phyloP scores from a whole-genome alignment of 1,140 invertebrate species.

The Camponotus floridanus region DNA sequence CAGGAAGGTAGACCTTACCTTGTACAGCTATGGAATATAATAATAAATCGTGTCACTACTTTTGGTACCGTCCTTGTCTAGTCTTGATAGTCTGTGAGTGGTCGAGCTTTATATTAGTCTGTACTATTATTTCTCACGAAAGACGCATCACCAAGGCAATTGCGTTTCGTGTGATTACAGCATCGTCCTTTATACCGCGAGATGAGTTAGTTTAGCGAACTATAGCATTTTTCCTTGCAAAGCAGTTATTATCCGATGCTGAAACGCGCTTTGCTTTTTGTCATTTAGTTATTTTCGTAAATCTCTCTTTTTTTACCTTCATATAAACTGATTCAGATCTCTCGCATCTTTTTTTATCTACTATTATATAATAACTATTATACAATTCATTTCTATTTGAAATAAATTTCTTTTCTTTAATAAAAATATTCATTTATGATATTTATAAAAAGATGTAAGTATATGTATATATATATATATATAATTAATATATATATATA shows the following conservation, averaged over 20 bases:
- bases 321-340: background rate
- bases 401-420: background rate
- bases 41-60: slow-evolving; percentile 73
- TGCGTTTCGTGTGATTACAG: background rate
- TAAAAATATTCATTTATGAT: background rate
- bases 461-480: too few relatives aligned
- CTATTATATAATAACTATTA: too few relatives aligned
- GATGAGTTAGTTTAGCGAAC: slow-evolving; percentile 13
- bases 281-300: slow-evolving; percentile 7
- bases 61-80: slow-evolving; percentile 65
- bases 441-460: background rate
- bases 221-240: background rate
- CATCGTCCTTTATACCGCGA: background rate
- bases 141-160: background rate
- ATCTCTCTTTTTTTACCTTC: background rate
- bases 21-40: slow-evolving; percentile 80
- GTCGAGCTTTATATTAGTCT: slow-evolving; percentile 34
- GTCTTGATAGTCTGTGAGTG: slow-evolving; percentile 68
- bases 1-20: slow-evolving; percentile 83
- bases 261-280: background rate
- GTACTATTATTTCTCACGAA: background rate
- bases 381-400: background rate
- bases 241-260: slow-evolving; percentile 19
- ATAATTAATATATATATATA: too few relatives aligned
- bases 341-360: background rate